Evolutionary conservation across 1,140 invertebrate species (phyloP), one percentile per base, ranked within the genome.

Genomic region (Paralvinella palmiformis): DNA sequence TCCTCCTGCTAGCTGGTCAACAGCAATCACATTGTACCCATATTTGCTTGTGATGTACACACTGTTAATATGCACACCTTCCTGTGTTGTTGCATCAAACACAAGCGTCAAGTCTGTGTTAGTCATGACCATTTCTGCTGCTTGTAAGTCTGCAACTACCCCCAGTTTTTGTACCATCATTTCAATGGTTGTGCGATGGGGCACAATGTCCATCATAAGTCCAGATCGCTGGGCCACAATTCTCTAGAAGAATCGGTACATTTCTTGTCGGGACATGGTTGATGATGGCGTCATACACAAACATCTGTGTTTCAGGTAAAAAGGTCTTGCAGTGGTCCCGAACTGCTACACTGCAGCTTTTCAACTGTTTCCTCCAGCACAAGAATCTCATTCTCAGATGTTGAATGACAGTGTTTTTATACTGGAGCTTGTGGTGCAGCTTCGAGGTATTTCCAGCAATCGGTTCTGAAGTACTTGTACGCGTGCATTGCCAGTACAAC

Each of bases 1-100:
- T 24, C 61, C 61, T 1, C 61, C 31, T 10, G 61, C 50, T 29
- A 56, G 48, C 32, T 63, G 27, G 27, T 56, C 61, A 32, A 63
- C 35, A 10, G 50, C 45, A 32, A 56, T 32, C 2, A 56, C 53
- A 24, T 27, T 22, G 29, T 29, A 56, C 15, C 29, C 22, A 4
- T 56, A 20, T 20, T 22, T 56, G 29, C 3, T 56, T 4, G 53
- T 56, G 22, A 56, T 15, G 53, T 56, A 29, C 22, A 56, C 29
- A 32, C 53, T 56, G 53, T 56, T 56, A 32, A 56, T 56, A 29
- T 56, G 53, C 20, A 56, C n/a, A n/a, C 53, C 53, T 56, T 27
- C 53, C 53, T 56, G 20, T 17, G 20, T 56, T 17, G 53, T 56
- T 22, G 53, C 2, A 56, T 56, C 53, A 20, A 56, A 56, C 3